phyloP scores from a whole-genome alignment of 2,113 vertebrate species.

The Actenoides hombroni region DNA sequence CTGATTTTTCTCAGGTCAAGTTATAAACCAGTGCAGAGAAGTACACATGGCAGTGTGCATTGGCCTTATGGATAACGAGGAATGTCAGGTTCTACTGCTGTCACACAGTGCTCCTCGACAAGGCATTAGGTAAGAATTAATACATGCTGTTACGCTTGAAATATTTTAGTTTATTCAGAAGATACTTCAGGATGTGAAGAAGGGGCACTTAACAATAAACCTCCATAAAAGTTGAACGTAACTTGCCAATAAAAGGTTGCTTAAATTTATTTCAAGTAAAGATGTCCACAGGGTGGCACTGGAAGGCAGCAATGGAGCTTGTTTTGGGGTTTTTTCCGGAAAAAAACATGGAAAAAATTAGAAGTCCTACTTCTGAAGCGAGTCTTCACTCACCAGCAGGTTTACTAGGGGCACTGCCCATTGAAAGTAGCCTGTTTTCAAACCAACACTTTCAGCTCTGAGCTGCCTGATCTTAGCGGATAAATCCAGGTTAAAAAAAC shows the following conservation, averaged over 20 bases:
- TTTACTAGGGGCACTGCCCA: fast-evolving
- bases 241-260: too few relatives aligned
- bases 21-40: background rate
- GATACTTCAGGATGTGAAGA: background rate
- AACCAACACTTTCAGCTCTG: too few relatives aligned
- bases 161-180: background rate
- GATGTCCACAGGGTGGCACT: conserved; percentile 7
- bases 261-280: background rate
- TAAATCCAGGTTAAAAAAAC: too few relatives aligned
- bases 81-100: background rate
- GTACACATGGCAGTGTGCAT: fast-evolving
- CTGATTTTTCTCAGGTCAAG: background rate
- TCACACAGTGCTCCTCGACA: background rate
- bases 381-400: background rate
- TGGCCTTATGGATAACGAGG: background rate
- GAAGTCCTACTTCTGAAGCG: background rate
- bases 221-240: background rate
- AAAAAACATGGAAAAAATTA: background rate
- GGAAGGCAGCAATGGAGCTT: background rate
- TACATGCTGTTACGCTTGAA: background rate
- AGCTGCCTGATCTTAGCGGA: fast-evolving
- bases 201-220: background rate
- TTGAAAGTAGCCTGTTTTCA: fast-evolving
- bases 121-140: background rate
- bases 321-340: background rate